Evolutionary conservation across 2,888 invertebrate species (phyloP).

Genomic region (Melieria omissa): DNA sequence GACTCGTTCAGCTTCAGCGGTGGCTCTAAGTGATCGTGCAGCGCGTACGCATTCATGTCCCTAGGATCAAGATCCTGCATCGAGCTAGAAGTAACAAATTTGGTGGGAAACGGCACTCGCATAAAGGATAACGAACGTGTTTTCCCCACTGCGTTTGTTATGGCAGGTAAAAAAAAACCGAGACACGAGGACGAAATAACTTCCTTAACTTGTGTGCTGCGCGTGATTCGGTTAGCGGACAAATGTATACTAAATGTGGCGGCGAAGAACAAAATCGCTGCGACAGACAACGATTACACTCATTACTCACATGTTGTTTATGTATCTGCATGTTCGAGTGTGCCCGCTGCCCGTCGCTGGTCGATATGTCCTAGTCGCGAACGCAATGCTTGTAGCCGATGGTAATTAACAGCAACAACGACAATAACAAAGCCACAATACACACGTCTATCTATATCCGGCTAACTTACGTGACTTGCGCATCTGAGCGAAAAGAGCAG

Average conservation of each 20-base stretch:
- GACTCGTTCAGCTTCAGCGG: slow-evolving; percentile 70
- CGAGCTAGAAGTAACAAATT: no score
- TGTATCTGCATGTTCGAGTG: not conserved
- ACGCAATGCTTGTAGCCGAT: not conserved
- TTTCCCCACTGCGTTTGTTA: no score
- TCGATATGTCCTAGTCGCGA: not conserved
- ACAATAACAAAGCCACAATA: not conserved
- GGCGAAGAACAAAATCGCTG: slow-evolving; percentile 1
- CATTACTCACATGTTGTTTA: slow-evolving; percentile 12
- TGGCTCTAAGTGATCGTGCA: slow-evolving; percentile 51
- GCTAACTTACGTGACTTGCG: no score
- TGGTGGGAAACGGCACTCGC: no score
- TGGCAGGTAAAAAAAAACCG: no score
- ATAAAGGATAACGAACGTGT: no score
- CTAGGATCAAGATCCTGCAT: no score
- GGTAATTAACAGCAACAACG: slow-evolving; percentile 18
- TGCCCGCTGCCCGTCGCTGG: not conserved
- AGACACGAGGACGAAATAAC: no score
- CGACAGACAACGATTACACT: slow-evolving; percentile 7
- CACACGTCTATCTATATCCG: slow-evolving; percentile 5
- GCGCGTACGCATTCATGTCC: no score
- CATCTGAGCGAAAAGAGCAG: no score
- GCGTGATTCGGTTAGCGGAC: slow-evolving; percentile 18
- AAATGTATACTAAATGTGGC: slow-evolving; percentile 18
- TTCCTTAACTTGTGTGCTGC: not conserved